Conservation (phyloP, 2,888 invertebrate species). For the Eristalis intricaria region DNA sequence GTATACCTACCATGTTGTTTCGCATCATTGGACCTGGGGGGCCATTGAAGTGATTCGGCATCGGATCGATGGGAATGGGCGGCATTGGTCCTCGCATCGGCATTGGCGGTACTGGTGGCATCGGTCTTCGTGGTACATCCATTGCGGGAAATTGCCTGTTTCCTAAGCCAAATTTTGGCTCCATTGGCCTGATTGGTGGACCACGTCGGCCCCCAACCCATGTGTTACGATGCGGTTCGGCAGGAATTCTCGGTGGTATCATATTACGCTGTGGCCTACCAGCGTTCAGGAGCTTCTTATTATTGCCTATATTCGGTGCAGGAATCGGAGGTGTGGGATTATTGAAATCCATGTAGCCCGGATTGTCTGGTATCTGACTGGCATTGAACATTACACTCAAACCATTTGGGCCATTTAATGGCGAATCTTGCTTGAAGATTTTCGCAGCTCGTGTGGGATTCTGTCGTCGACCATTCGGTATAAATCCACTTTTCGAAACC, state of each 20-base stretch:
- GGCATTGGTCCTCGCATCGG: slow-evolving; percentile 72
- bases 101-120: slow-evolving; percentile 74
- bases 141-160: slow-evolving; percentile 55
- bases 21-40: slow-evolving; percentile 75
- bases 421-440: slow-evolving; percentile 58
- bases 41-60: slow-evolving; percentile 50
- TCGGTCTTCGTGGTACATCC: slow-evolving; percentile 72
- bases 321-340: slow-evolving; percentile 76
- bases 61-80: slow-evolving; percentile 71
- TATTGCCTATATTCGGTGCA: slow-evolving; percentile 51
- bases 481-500: slow-evolving; percentile 66
- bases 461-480: slow-evolving; percentile 54
- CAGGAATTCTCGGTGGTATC: slow-evolving; percentile 73
- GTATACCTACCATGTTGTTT: slow-evolving; percentile 53
- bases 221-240: slow-evolving; percentile 47
- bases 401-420: slow-evolving; percentile 52
- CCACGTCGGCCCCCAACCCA: slow-evolving; percentile 59
- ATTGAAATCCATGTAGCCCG: slow-evolving; percentile 80
- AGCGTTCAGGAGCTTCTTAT: slow-evolving; percentile 41
- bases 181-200: slow-evolving; percentile 39
- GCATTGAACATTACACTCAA: slow-evolving; percentile 78
- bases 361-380: slow-evolving; percentile 80
- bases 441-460: slow-evolving; percentile 43
- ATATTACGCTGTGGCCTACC: slow-evolving; percentile 69
- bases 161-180: slow-evolving; percentile 40